phyloP scores from a whole-genome alignment of 2,113 vertebrate genomes.

The Hippocampus abdominalis region DNA sequence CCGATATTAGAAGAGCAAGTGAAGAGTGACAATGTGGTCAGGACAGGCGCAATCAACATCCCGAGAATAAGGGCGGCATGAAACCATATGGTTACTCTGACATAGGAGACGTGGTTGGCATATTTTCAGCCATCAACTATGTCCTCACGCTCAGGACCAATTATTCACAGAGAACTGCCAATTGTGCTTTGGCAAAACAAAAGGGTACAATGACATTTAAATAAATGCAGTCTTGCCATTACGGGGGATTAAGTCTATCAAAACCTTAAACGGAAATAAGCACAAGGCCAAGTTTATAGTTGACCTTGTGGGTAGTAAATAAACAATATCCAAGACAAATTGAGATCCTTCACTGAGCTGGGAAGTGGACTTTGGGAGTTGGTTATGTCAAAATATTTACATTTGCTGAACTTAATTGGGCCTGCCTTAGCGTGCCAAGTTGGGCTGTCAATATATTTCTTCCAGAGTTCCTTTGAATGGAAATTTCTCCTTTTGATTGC shows the following conservation, averaged over 20 bases:
- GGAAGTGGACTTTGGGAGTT: not conserved
- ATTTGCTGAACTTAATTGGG: not conserved
- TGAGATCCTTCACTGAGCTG: not conserved
- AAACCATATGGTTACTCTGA: slow-evolving; percentile 68
- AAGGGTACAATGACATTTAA: slow-evolving; percentile 16
- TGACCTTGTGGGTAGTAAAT: not conserved
- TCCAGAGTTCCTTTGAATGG: not conserved
- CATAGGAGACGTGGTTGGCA: slow-evolving; percentile 58
- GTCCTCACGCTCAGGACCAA: slow-evolving; percentile 35
- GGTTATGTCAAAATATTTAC: not conserved
- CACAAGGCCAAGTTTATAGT: not conserved
- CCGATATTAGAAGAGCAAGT: slow-evolving; percentile 49
- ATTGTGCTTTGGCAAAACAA: slow-evolving; percentile 31
- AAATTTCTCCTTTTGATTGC: not conserved
- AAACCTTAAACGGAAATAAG: not conserved
- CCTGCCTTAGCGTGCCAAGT: not conserved
- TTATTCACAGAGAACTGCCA: slow-evolving; percentile 33
- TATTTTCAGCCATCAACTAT: slow-evolving; percentile 40
- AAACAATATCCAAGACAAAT: not conserved
- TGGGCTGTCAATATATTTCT: not conserved
- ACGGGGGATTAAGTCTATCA: not conserved
- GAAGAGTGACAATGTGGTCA: slow-evolving; percentile 47
- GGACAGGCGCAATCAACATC: slow-evolving; percentile 54
- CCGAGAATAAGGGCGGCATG: slow-evolving; percentile 55
- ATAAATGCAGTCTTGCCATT: slow-evolving; percentile 12